phyloP scores from a whole-genome alignment of 2,113 vertebrate species.

The Gymnorhina tibicen region DNA sequence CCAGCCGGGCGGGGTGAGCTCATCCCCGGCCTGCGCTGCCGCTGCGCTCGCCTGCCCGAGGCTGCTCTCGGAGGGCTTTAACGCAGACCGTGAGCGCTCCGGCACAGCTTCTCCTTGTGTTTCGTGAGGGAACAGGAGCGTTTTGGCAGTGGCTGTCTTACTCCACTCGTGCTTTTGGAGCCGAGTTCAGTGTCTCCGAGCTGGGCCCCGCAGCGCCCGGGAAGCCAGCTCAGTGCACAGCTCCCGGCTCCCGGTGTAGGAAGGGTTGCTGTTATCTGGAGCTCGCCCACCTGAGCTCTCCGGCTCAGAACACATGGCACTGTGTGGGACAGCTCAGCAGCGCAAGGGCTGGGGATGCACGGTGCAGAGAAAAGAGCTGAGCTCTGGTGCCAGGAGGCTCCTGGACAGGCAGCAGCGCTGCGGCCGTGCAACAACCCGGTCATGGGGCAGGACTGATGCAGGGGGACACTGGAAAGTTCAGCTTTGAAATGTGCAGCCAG shows the following conservation, averaged over 20 bases:
- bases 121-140: rapidly evolving
- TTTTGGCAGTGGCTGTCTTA: background rate
- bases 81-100: rapidly evolving
- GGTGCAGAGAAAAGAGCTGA: background rate
- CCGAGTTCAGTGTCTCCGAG: background rate
- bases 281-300: background rate
- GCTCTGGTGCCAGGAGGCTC: background rate
- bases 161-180: background rate
- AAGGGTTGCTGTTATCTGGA: rapidly evolving
- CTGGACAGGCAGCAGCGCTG: background rate
- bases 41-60: background rate
- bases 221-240: rapidly evolving
- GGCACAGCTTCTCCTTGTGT: background rate
- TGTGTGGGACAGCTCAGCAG: background rate
- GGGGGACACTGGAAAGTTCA: background rate
- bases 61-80: background rate
- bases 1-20: background rate
- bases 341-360: rapidly evolving
- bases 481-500: background rate
- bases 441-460: background rate
- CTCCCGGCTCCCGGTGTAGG: background rate
- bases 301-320: rapidly evolving
- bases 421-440: background rate
- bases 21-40: background rate
- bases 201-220: rapidly evolving